Conservation (phyloP, 2,797 vertebrate genomes). For the Acipenser transmontanus region DNA sequence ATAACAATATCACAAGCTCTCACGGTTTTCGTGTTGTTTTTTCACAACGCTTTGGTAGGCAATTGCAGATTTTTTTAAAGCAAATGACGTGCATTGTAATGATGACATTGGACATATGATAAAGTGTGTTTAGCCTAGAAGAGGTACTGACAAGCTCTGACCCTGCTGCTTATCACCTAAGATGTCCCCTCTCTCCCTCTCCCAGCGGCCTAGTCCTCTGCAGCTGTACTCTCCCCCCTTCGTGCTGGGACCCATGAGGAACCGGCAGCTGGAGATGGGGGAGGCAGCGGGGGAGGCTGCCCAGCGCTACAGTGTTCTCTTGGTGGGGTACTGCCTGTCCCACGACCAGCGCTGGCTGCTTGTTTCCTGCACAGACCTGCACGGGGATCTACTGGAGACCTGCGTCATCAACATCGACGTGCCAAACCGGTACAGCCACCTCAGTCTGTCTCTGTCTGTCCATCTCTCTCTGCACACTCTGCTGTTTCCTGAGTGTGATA, state of each 20-base stretch:
- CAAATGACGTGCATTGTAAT: too few species aligned
- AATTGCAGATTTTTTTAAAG: too few species aligned
- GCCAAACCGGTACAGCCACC: slow-evolving; percentile 76
- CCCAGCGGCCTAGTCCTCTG: slow-evolving; percentile 77
- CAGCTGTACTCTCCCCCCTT: slow-evolving; percentile 87
- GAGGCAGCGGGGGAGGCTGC: slow-evolving; percentile 83
- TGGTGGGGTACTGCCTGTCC: slow-evolving; percentile 91
- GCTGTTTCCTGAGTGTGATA: background rate
- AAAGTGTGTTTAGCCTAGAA: background rate
- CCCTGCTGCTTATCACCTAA: background rate
- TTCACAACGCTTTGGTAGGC: too few species aligned
- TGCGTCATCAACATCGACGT: slow-evolving; percentile 90
- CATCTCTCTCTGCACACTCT: background rate
- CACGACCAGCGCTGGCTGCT: slow-evolving; percentile 96
- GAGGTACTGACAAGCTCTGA: background rate
- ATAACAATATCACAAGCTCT: too few species aligned
- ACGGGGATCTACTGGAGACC: slow-evolving; percentile 88
- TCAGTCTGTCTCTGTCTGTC: background rate
- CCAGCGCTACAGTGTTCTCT: slow-evolving; percentile 87
- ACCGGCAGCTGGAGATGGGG: slow-evolving; percentile 83
- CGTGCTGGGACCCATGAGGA: slow-evolving; percentile 80
- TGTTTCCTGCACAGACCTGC: slow-evolving; percentile 93
- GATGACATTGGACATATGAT: too few species aligned
- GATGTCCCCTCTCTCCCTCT: background rate
- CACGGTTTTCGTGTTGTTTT: too few species aligned